phyloP scores from a whole-genome alignment of 2,888 invertebrate genomes.

The Dolomedes plantarius region DNA sequence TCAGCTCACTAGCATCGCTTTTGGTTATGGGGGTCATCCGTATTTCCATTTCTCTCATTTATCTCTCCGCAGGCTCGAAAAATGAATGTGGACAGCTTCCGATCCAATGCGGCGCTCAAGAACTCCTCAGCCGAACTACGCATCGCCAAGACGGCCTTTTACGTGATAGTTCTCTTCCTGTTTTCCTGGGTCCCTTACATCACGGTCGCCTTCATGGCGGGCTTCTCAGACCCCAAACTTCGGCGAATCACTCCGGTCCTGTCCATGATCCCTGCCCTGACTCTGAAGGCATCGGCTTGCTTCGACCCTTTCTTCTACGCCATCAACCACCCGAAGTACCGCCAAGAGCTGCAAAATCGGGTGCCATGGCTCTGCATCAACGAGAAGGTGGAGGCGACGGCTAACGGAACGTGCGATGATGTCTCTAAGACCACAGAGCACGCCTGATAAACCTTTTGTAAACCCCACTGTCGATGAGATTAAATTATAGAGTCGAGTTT shows the following conservation, averaged over 20 bases:
- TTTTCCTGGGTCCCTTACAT: constrained; percentile 90
- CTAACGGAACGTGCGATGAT: background rate
- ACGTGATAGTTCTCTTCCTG: constrained; percentile 85
- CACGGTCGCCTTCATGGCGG: constrained; percentile 84
- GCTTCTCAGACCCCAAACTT: constrained; percentile 80
- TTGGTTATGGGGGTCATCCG: no score
- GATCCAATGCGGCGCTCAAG: constrained; percentile 86
- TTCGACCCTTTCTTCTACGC: constrained; percentile 79
- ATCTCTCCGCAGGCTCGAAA: constrained; percentile 89
- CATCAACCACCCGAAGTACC: constrained; percentile 77
- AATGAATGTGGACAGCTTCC: constrained; percentile 92
- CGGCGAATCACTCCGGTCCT: constrained; percentile 83
- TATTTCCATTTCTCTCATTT: no score
- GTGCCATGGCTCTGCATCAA: constrained; percentile 67
- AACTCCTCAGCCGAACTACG: constrained; percentile 87
- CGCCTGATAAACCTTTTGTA: background rate
- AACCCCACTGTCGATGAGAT: background rate
- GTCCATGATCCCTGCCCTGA: constrained; percentile 78
- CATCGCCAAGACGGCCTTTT: constrained; percentile 83
- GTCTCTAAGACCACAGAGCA: constrained; percentile 47
- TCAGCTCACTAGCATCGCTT: no score
- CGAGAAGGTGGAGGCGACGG: constrained; percentile 25
- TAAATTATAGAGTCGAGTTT: background rate
- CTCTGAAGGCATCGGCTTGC: constrained; percentile 78
- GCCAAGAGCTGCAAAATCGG: constrained; percentile 57